Evolutionary conservation across 1,140 invertebrate species (phyloP), one percentile per base, ranked within the genome.

Genomic region (Ctenoplectra terminalis): DNA sequence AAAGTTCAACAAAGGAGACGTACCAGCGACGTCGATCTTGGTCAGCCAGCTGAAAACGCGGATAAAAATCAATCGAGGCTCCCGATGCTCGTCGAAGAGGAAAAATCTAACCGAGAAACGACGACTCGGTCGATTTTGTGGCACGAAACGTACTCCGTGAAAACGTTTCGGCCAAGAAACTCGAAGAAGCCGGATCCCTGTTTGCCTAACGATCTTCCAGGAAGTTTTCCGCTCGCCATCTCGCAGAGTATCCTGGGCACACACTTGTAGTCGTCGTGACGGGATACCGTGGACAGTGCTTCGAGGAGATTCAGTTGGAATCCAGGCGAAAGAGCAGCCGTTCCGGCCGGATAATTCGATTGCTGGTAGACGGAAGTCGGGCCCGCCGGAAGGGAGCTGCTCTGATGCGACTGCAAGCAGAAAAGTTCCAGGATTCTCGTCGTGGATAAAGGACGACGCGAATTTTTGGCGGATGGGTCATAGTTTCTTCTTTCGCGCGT

Each of bases 241-340:
- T 97, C 96, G 88, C 97, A 97, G 60, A 97, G 94, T 81, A 97
- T 94, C 90, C 96, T 95, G 6, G 96, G 95, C 63, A 97, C 96
- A 90, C 97, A 97, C 86, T 96, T 95, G 69, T 96, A 94, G 90
- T 97, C 96, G 90, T 97, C 97, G 91, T 97, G 95, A 86, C 94
- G 93, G 70, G 96, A 95, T 82, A 97, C 96, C 58, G 97, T 96
- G 72, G 95, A 95, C 77, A 97, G 90, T 43, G 96, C 96, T 78
- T 95, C 92, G 81, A 94, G 92, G 13, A 95, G 82, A 77, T 91
- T 92, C 64, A 84, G 67, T 73, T 88, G 89, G 52, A 90, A 61
- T 58, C 72, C 76, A 0, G 75, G 40, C 8, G 73, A 70, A 60
- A 48, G 77, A 34, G 26, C 73, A 31, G 23, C 31, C 34, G 50